These are phyloP conservation scores for Coregonus ussuriensis DNA, from an alignment of 2,797 vertebrate genomes.

Conservation along the genomic window DNA sequence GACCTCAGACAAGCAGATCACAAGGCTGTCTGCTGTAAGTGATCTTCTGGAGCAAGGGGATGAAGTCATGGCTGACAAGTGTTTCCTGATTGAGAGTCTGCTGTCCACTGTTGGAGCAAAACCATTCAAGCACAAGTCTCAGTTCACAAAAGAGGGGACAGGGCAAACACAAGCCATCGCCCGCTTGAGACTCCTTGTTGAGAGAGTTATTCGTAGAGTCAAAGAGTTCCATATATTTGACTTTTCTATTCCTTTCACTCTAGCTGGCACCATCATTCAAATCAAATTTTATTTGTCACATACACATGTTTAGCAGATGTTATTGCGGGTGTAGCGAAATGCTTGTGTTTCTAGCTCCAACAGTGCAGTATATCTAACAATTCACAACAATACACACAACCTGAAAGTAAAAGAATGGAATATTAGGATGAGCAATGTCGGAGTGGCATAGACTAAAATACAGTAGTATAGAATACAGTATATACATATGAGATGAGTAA, in stretches of 20 bases:
- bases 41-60: conserved; percentile 4
- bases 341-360: too few species aligned
- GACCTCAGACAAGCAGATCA: not conserved
- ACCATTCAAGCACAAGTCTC: not conserved
- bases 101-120: not conserved
- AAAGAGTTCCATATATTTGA: conserved; percentile 11
- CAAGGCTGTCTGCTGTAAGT: not conserved
- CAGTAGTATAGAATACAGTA: too few species aligned
- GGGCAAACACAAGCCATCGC: not conserved
- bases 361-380: too few species aligned
- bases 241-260: not conserved
- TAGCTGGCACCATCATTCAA: conserved; percentile 5
- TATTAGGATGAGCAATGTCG: too few species aligned
- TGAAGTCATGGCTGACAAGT: conserved; percentile 1
- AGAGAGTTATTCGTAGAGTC: not conserved
- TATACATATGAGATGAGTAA: too few species aligned
- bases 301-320: too few species aligned
- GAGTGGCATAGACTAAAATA: too few species aligned
- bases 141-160: not conserved
- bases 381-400: too few species aligned
- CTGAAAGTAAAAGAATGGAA: too few species aligned
- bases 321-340: too few species aligned
- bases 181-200: not conserved
- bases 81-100: not conserved
- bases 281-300: not conserved